Percentiles rank a stretch among this genome's conserved stretches.
These are phyloP conservation scores for Baryphthengus martii DNA, from an alignment of 2,113 vertebrate species.

Conservation along the genomic window DNA sequence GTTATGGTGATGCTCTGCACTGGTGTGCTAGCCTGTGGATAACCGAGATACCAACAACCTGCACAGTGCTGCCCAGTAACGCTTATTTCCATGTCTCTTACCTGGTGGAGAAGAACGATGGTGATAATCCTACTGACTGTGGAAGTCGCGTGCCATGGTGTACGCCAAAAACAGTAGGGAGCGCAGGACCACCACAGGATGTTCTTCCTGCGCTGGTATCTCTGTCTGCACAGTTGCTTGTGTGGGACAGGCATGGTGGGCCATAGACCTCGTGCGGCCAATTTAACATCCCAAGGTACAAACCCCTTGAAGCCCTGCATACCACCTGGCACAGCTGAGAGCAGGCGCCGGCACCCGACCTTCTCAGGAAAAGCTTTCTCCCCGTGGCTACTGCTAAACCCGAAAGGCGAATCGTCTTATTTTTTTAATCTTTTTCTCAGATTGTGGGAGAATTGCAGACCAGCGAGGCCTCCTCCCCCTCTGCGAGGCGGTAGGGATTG, in stretches of 20 bases:
- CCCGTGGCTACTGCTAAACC: background rate
- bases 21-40: background rate
- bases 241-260: fast-evolving
- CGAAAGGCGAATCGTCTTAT: background rate
- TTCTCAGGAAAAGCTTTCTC: background rate
- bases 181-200: background rate
- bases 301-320: background rate
- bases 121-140: background rate
- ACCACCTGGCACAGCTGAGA: background rate
- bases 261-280: background rate
- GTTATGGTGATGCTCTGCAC: background rate
- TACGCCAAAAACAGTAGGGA: fast-evolving
- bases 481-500: slow-evolving; percentile 19
- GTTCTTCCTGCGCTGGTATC: fast-evolving
- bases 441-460: slow-evolving; percentile 16
- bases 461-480: background rate
- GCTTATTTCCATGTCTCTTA: background rate
- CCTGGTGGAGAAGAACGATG: fast-evolving
- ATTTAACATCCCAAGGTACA: background rate
- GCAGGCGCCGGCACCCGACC: fast-evolving
- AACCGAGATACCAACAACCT: background rate
- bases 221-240: background rate
- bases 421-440: slow-evolving; percentile 7
- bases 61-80: fast-evolving
- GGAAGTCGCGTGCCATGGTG: background rate